Conservation (phyloP, 2,888 invertebrate genomes). For the Gerosis bhagava region DNA sequence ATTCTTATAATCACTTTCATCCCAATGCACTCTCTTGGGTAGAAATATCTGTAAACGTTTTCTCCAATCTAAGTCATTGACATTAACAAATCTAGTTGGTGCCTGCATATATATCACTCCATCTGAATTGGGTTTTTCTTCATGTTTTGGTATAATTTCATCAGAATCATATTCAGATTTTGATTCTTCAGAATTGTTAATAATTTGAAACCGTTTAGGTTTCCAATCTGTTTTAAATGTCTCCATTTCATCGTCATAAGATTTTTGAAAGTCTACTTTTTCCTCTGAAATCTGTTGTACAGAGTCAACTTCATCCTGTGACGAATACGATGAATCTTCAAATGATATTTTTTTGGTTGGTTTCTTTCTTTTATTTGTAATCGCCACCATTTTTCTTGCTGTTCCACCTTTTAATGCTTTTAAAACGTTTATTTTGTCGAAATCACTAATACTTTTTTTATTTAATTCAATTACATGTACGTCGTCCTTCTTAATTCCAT, state of each 20-base stretch:
- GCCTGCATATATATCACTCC: conserved; percentile 35
- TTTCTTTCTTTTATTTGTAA: neutral
- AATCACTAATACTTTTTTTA: neutral
- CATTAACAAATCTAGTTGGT: conserved; percentile 22
- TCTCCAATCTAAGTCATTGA: conserved; percentile 30
- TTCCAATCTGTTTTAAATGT: too few relatives aligned
- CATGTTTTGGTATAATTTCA: too few relatives aligned
- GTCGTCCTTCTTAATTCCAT: too few relatives aligned
- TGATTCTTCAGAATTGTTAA: neutral
- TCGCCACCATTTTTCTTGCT: neutral
- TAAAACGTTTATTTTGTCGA: neutral
- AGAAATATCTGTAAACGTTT: conserved; percentile 47
- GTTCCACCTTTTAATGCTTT: too few relatives aligned
- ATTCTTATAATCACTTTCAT: conserved; percentile 41
- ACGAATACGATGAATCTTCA: too few relatives aligned
- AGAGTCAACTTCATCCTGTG: neutral
- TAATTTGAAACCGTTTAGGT: neutral
- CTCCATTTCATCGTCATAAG: conserved; percentile 9
- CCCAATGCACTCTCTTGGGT: conserved; percentile 58
- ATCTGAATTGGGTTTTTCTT: neutral
- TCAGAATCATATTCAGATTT: too few relatives aligned
- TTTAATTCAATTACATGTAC: neutral
- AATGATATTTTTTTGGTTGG: too few relatives aligned
- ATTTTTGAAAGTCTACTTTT: conserved; percentile 12
- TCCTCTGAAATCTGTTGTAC: conserved; percentile 2